Evolutionary conservation across 2,888 invertebrate genomes (phyloP), one percentile per base, ranked within the genome.

Genomic region (Lepidocyrtinus sp.): DNA sequence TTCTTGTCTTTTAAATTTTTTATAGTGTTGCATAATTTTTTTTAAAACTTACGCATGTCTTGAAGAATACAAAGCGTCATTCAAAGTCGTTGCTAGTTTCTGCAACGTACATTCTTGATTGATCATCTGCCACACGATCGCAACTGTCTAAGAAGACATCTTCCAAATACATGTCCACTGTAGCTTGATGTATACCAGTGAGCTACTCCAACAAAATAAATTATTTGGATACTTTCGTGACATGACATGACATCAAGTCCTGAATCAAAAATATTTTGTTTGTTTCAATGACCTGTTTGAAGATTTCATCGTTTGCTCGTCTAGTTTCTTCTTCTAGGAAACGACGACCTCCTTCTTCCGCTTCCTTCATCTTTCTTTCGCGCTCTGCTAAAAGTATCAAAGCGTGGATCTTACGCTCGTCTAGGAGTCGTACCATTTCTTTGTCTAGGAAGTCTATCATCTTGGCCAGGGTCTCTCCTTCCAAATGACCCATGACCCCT

Each of bases 401-500:
- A 0, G 95, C 95, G 86, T 96, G 95, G 15, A 94, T 92, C 77
- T 92, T 91, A 3, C 95, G 90, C 88, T 96, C 95, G 85, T 95
- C 94, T 82, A 93, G 91, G 0, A 96, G 89, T 12, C 95, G 90
- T 12, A 92, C 88, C 83, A 96, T 90, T 89, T 96, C 96, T 88
- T 96, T 94, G 78, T 85, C 83, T 17, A 96, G 89, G 88, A 92
- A 93, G 86, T 93, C 93, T 81, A 96, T 89, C 26, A 94, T 91
- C 7, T 93, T 92, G 0, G 94, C 92, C 9, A 95, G 91, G 0
- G 93, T 92, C 0, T 91, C 91, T 0, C 95, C 95, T 87, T 95
- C 94, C 2, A 95, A 89, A 78, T 92, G 91, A 78, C 92, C 91
- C 22, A 95, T 89, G 7, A 93, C 89, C 59, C 93, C 92, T 55